Conservation (phyloP, 2,888 invertebrate genomes). For the Oasisia sp. region DNA sequence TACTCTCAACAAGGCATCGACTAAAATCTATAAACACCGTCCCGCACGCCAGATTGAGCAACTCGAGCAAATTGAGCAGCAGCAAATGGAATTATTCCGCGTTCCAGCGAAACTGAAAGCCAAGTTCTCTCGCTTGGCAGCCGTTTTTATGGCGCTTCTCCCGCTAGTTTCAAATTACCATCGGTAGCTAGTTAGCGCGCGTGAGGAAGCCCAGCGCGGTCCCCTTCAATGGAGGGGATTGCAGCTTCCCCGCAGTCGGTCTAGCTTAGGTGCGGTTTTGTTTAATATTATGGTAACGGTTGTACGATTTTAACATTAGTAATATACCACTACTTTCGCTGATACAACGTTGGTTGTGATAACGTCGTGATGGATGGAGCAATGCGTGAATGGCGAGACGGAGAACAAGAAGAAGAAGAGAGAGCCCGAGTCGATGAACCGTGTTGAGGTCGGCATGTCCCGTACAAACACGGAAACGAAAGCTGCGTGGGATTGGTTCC, state of each 20-base stretch:
- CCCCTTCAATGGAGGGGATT: neutral
- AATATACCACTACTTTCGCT: too few species aligned
- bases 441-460: too few species aligned
- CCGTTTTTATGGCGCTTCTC: neutral
- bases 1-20: constrained; percentile 10
- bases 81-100: constrained; percentile 10
- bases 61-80: constrained; percentile 13
- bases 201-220: neutral
- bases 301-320: too few species aligned
- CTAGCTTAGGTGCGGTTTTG: too few species aligned
- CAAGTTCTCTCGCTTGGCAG: neutral
- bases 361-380: too few species aligned
- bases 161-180: neutral
- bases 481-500: too few species aligned
- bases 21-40: neutral
- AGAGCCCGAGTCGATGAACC: too few species aligned
- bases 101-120: constrained; percentile 5
- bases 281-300: too few species aligned
- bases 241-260: neutral
- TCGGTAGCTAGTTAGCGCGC: neutral
- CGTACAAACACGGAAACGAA: too few species aligned
- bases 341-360: too few species aligned
- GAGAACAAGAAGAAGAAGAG: too few species aligned
- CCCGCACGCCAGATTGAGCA: neutral
- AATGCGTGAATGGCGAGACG: too few species aligned